phyloP scores from a whole-genome alignment of 2,797 vertebrate species.

The Loris lydekkerianus region DNA sequence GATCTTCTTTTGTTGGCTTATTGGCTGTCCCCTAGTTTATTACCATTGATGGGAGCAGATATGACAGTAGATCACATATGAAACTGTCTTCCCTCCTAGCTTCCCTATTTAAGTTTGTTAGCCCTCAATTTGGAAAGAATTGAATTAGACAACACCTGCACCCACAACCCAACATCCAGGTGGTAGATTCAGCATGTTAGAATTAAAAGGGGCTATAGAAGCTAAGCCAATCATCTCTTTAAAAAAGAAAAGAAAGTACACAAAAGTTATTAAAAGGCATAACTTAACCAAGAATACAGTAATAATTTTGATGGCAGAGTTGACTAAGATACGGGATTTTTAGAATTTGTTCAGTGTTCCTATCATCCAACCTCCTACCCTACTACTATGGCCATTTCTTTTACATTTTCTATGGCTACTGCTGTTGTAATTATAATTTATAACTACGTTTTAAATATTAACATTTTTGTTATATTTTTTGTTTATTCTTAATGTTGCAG shows the following conservation, averaged over 20 bases:
- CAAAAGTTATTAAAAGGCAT: neutral
- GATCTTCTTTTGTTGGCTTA: neutral
- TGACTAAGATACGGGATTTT: neutral
- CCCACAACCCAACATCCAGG: neutral
- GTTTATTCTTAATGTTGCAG: neutral
- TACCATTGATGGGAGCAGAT: neutral
- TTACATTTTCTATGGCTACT: neutral
- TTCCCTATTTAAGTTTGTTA: neutral
- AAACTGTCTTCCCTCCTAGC: neutral
- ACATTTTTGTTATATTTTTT: neutral
- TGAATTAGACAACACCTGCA: neutral
- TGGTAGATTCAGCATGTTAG: neutral
- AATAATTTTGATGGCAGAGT: neutral
- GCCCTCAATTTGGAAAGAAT: neutral
- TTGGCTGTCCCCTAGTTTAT: neutral
- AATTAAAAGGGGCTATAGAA: neutral
- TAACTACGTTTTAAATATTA: neutral
- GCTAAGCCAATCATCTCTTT: neutral
- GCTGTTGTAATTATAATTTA: neutral
- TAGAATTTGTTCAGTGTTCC: neutral
- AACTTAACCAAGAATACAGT: neutral
- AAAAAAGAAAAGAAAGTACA: neutral
- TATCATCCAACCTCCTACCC: neutral
- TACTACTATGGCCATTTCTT: neutral
- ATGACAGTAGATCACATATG: neutral